Evolutionary conservation across 2,113 vertebrate species (phyloP).

Genomic region (Callipepla californica): DNA sequence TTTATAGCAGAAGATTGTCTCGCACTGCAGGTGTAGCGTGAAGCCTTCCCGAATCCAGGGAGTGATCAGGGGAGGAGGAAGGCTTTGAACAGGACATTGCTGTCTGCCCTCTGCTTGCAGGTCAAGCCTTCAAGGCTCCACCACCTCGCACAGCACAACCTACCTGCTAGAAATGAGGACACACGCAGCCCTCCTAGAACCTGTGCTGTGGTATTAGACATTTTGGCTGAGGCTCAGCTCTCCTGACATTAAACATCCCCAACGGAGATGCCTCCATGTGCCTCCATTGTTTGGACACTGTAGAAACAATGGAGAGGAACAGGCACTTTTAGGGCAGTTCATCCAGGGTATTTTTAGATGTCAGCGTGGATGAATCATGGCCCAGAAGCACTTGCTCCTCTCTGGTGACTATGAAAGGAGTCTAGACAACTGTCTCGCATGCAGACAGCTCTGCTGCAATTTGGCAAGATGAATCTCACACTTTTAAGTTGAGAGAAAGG

Average conservation of each 20-base stretch:
- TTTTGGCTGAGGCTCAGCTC: neutral
- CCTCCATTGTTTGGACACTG: slow-evolving; percentile 5
- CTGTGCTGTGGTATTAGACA: neutral
- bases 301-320: slow-evolving; percentile 43
- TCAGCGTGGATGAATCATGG: neutral
- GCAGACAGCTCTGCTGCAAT: neutral
- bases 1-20: neutral
- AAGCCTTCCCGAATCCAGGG: neutral
- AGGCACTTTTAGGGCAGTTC: slow-evolving; percentile 31
- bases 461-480: neutral
- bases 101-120: neutral
- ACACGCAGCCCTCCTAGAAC: neutral
- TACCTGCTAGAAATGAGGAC: neutral
- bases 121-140: neutral
- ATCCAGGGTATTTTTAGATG: slow-evolving; percentile 33
- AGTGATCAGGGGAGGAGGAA: neutral
- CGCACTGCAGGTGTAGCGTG: accelerated
- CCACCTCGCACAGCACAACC: neutral
- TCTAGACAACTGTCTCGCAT: neutral
- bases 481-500: neutral
- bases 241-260: slow-evolving; percentile 18
- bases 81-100: neutral
- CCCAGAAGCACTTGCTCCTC: neutral
- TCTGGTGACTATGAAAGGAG: slow-evolving; percentile 35
- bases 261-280: neutral